Base-by-base conservation (phyloP, 2,888 invertebrate species). In the Lutraria lutraria region DNA sequence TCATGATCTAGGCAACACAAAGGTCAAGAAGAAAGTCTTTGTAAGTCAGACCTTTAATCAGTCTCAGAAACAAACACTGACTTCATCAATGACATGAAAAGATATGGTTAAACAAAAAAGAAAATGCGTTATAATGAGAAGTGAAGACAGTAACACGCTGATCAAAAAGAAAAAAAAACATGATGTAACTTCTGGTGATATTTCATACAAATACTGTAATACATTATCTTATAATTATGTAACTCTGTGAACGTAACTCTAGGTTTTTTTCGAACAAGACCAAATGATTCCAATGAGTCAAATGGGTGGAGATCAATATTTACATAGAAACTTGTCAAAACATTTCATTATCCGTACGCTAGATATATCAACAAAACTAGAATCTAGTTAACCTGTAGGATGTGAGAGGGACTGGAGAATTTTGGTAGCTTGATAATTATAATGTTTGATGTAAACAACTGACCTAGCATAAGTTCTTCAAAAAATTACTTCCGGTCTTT, bases 281-380 rank as follows among this genome's bases (percentile, higher is more conserved):
- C n/a, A 25, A 68, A 68, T 68, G n/a, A 68, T 68, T 25, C 21
- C 25, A n/a, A 12, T 68, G n/a, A n/a, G 63, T 68, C 63, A 34
- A 76, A 31, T 34, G 76, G 76, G 76, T 34, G 34, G 76, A 16
- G 76, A 76, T 76, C 76, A 76, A 76, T 76, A 34, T 76, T 76
- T 76, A 76, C 34, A 31, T 34, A 15, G 31, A 31, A 76, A 76
- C 76, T 31, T 16, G 76, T 76, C 76, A 76, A 76, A 76, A 76
- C 76, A 76, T 76, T 76, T 34, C 31, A 34, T 76, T 34, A 34
- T 0, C 34, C 34, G 76, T 76, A 76, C 31, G 16, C 16, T 29
- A 76, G 34, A 31, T 16, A 76, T 76, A 76, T 34, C 34, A 76
- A 76, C 76, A 76, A 31, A 76, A 76, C 31, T 76, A 12, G 29